Percentiles rank a stretch among this genome's conserved stretches.
Evolutionary conservation across 2,113 vertebrate species (phyloP).

Genomic region (Oreotrochilus melanogaster): DNA sequence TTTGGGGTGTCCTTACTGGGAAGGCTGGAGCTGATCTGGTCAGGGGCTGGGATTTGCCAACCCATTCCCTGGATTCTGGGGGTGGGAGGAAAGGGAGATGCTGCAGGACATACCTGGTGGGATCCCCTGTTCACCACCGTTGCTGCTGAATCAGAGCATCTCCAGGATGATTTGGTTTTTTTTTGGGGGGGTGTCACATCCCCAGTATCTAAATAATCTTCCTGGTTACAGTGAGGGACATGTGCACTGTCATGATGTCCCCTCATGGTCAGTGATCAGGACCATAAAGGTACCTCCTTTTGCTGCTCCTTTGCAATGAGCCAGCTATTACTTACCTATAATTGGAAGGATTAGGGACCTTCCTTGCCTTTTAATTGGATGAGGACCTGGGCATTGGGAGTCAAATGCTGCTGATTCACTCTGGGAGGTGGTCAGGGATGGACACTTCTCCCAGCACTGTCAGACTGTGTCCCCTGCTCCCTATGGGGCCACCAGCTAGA

Average conservation of each 20-base stretch:
- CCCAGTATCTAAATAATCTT: neutral
- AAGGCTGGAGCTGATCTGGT: neutral
- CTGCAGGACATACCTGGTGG: neutral
- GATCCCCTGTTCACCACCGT: neutral
- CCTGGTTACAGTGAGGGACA: accelerated
- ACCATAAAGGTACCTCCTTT: neutral
- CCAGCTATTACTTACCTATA: neutral
- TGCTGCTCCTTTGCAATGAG: neutral
- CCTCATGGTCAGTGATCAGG: accelerated
- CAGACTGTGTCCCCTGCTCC: accelerated
- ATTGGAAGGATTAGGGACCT: neutral
- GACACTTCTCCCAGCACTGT: neutral
- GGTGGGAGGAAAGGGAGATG: neutral
- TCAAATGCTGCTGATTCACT: slow-evolving; percentile 8
- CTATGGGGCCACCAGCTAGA: neutral
- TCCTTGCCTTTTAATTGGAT: neutral
- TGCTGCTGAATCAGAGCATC: neutral
- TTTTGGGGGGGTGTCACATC: neutral
- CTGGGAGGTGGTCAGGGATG: neutral
- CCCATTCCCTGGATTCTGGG: neutral
- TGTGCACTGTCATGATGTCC: neutral
- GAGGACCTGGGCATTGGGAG: neutral
- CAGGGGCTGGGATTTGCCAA: neutral
- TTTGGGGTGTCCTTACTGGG: neutral
- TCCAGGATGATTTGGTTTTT: too few species aligned